Base-by-base conservation (phyloP, 2,797 vertebrate genomes). In the Acipenser transmontanus region DNA sequence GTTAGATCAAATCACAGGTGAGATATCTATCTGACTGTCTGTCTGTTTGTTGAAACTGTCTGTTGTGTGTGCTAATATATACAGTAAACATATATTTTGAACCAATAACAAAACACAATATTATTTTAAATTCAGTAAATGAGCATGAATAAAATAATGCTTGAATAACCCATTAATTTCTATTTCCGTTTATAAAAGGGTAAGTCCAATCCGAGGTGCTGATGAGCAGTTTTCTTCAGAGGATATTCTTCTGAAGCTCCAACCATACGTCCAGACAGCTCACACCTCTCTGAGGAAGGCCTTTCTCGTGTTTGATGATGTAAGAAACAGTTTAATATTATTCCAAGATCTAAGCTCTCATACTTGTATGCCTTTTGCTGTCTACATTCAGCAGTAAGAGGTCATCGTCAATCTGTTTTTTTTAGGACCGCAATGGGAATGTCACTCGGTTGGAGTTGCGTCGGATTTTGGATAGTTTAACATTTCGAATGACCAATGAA, bases 251-350 rank as follows among this genome's bases (percentile, higher is more conserved):
- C 69, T 75, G 8, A 83, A 82, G 69, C 71, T 89, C 5, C 65
- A 61, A n/a, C 72, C 72, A 68, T 74, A 57, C 6, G 72, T 76
- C 1, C 77, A 78, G 68, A 80, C 79, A 8, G 49, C 73, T 66
- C 74, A 72, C 51, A 9, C 67, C 0, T 70, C 71, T 8, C 73
- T 91, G 72, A 91, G 80, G 74, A 81, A 86, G 64, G 76, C 73
- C 5, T 83, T 85, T 48, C 75, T 81, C 64, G 13, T 14, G 0
- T 64, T 78, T 65, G 81, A 78, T 71, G 67, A 71, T 65, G 86
- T 90, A 80, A 69, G 66, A 77, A 4, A 62, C 7, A 12, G 6
- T 7, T 34, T 3, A 34, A 34, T 34, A 34, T 34, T 34, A 34
- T 34, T 34, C 34, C 4, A 34, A 34, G 34, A 34, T 34, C 34